Conservation (phyloP, 2,113 vertebrate species). For the Emydura subglobosa region DNA sequence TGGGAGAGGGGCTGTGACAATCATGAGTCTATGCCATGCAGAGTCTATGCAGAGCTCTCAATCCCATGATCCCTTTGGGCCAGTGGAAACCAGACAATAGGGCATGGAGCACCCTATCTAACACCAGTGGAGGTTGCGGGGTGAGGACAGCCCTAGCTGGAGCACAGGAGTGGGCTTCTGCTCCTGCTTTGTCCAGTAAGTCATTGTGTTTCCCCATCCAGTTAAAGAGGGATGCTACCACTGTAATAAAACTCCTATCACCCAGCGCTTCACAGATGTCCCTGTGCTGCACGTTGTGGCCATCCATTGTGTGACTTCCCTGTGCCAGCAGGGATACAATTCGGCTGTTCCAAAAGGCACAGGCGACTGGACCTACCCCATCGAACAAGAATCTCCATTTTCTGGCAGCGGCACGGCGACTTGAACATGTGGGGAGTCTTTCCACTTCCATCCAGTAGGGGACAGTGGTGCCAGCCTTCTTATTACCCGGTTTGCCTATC, state of each 20-base stretch:
- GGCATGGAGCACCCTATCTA: background rate
- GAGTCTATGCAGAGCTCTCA: background rate
- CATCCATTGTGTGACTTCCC: background rate
- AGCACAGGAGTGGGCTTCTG: background rate
- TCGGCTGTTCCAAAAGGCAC: background rate
- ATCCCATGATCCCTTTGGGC: background rate
- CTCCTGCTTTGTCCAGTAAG: background rate
- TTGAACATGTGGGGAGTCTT: background rate
- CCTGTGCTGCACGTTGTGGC: background rate
- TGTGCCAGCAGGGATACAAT: background rate
- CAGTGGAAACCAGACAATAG: background rate
- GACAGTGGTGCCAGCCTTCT: background rate
- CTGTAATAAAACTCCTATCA: background rate
- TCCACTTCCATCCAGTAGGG: background rate
- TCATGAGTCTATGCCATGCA: background rate
- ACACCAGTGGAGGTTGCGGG: background rate
- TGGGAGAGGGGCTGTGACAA: background rate
- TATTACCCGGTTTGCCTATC: background rate
- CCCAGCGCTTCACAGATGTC: background rate
- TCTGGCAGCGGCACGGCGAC: background rate
- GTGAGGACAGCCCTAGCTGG: background rate
- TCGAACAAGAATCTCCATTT: background rate
- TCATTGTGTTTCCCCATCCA: background rate
- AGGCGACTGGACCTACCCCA: background rate
- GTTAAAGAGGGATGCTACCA: background rate